phyloP scores from a whole-genome alignment of 2,797 vertebrate genomes.

The Mallotus villosus region DNA sequence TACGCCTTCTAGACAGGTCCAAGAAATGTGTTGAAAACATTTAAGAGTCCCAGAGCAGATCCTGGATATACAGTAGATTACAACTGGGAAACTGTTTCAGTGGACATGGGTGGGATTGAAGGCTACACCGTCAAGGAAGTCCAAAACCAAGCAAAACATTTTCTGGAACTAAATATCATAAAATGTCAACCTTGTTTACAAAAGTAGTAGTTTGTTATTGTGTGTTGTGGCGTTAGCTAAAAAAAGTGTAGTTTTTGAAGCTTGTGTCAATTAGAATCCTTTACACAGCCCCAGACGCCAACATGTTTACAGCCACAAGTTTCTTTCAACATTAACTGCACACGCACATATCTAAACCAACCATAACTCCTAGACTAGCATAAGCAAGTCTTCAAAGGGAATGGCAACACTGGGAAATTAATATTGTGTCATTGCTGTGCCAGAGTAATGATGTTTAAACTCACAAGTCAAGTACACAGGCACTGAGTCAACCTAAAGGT shows the following conservation, averaged over 20 bases:
- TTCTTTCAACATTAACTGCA: background rate
- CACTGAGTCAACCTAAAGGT: background rate
- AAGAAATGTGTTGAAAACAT: slow-evolving; percentile 49
- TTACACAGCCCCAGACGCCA: slow-evolving; percentile 15
- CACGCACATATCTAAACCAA: background rate
- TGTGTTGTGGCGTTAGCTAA: too few relatives aligned
- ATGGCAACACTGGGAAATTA: background rate
- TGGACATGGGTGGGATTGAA: slow-evolving; percentile 20
- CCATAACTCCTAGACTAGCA: background rate
- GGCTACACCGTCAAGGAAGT: background rate
- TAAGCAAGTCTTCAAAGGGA: background rate
- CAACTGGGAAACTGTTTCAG: slow-evolving; percentile 38
- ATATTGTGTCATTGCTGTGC: background rate
- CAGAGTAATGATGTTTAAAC: background rate
- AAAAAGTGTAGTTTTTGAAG: too few relatives aligned
- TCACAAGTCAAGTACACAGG: background rate
- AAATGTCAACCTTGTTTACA: too few relatives aligned
- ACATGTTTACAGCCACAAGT: slow-evolving; percentile 22
- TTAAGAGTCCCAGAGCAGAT: slow-evolving; percentile 44
- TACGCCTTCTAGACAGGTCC: slow-evolving; percentile 32
- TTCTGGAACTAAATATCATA: too few relatives aligned
- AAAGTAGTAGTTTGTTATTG: too few relatives aligned
- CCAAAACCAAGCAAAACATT: background rate
- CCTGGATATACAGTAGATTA: slow-evolving; percentile 44
- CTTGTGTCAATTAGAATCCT: too few relatives aligned